Conservation (phyloP, 2,797 vertebrate species). For the Chromobotia macracanthus region DNA sequence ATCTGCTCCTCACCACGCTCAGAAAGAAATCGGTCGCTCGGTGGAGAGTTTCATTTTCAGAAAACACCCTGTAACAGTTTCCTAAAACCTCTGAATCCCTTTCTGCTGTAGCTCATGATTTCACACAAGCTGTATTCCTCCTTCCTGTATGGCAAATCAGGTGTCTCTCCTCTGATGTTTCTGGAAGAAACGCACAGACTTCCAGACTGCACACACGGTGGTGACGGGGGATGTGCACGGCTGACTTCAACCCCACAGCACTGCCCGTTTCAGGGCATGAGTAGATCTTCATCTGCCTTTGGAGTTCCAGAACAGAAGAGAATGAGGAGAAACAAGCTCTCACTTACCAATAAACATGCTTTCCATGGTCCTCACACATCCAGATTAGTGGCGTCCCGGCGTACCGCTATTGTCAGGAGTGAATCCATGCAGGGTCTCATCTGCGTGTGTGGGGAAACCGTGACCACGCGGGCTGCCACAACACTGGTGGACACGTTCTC, state of each 20-base stretch:
- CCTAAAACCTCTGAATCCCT: conserved; percentile 8
- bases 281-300: background rate
- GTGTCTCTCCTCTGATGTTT: conserved; percentile 38
- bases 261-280: background rate
- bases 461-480: conserved; percentile 38
- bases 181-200: conserved; percentile 43
- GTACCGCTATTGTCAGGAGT: conserved; percentile 76
- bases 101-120: background rate
- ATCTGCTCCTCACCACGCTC: background rate
- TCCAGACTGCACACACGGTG: conserved; percentile 42
- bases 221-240: too few species aligned
- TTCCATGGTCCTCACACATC: conserved; percentile 84
- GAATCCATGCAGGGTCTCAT: conserved; percentile 68
- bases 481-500: conserved; percentile 25
- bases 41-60: conserved; percentile 24
- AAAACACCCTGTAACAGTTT: conserved; percentile 13
- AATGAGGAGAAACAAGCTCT: conserved; percentile 11
- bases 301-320: background rate
- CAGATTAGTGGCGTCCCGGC: conserved; percentile 79
- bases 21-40: background rate
- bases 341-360: conserved; percentile 99
- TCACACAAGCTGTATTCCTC: conserved; percentile 9
- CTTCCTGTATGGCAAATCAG: conserved; percentile 49
- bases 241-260: background rate
- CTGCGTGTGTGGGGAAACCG: conserved; percentile 21